Evolutionary conservation across 35 echinoderm and acorn worm genomes (phyloP).

Genomic region (Lytechinus variegatus): DNA sequence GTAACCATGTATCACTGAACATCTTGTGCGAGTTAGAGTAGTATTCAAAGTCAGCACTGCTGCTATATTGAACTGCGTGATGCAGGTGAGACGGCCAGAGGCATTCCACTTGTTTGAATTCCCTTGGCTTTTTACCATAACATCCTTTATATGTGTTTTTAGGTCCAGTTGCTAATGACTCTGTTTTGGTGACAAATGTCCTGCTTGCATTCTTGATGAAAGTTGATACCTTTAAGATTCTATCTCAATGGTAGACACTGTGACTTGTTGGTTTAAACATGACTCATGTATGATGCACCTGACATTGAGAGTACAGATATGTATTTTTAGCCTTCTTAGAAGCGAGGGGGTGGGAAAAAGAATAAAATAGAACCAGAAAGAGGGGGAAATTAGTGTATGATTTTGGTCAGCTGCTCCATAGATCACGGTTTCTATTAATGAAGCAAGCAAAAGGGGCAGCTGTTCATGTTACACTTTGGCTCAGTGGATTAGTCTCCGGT

Average conservation of each 20-base stretch:
- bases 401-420: too few species aligned
- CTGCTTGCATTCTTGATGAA: background rate
- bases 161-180: background rate
- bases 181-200: background rate
- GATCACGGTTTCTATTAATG: too few species aligned
- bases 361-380: background rate
- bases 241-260: background rate
- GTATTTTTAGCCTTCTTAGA: background rate
- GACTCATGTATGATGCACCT: background rate
- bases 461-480: too few species aligned
- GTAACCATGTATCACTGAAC: too few species aligned
- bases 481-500: too few species aligned
- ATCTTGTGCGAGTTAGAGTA: too few species aligned
- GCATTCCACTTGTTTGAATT: background rate
- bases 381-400: background rate
- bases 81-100: too few species aligned
- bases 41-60: too few species aligned
- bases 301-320: background rate
- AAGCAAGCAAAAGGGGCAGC: too few species aligned
- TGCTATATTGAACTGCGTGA: too few species aligned
- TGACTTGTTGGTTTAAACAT: background rate
- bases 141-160: background rate
- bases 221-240: background rate
- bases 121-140: background rate
- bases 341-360: background rate